Evolutionary conservation across 2,113 vertebrate species (phyloP).

Genomic region (Toxostoma redivivum): DNA sequence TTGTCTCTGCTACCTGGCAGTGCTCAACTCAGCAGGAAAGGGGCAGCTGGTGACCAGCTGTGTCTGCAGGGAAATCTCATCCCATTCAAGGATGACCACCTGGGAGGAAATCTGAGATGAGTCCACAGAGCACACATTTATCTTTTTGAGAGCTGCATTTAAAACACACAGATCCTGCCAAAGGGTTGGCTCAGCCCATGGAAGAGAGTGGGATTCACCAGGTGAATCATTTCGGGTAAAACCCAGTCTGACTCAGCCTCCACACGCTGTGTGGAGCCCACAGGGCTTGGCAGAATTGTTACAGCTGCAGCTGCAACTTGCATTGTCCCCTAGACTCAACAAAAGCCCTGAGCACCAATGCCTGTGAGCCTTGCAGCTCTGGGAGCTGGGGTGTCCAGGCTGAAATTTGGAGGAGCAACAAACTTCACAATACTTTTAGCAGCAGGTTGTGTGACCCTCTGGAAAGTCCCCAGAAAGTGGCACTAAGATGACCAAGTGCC

Average conservation of each 20-base stretch:
- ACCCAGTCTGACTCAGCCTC: background rate
- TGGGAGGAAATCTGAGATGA: background rate
- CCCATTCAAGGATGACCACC: background rate
- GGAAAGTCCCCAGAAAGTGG: background rate
- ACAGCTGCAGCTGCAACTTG: background rate
- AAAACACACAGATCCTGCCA: background rate
- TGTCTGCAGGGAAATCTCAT: background rate
- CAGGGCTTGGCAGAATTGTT: background rate
- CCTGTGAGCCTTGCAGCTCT: background rate
- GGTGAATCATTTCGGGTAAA: background rate
- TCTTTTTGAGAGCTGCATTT: background rate
- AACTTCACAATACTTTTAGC: background rate
- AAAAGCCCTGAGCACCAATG: accelerated
- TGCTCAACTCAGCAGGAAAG: background rate
- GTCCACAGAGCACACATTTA: background rate
- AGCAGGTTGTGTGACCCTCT: background rate
- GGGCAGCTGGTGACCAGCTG: background rate
- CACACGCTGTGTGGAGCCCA: background rate
- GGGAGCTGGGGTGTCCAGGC: background rate
- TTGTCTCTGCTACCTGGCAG: background rate
- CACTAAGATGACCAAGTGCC: background rate
- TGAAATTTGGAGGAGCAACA: background rate
- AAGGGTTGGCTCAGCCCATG: background rate
- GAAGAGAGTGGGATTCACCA: background rate
- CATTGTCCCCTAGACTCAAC: background rate